Conservation (phyloP, 2,888 invertebrate species). For the Cacoxenus indagator region DNA sequence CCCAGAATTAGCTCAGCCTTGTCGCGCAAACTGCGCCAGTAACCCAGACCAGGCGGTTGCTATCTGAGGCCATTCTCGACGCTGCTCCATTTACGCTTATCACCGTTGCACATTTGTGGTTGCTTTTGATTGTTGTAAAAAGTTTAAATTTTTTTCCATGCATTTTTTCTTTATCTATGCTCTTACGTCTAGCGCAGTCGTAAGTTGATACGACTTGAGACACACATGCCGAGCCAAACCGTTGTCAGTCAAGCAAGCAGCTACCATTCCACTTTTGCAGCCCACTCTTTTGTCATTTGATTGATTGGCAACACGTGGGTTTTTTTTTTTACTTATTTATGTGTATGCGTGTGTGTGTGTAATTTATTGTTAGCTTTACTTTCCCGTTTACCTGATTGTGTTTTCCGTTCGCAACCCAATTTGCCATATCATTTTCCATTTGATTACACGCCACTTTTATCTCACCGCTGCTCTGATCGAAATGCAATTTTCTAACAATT, state of each 20-base stretch:
- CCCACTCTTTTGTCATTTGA: not conserved
- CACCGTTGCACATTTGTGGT: not conserved
- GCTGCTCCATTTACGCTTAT: slow-evolving; percentile 10
- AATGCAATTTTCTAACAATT: slow-evolving; percentile 1
- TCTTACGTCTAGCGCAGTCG: not conserved
- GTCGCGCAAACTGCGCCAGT: not conserved
- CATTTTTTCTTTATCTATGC: not conserved
- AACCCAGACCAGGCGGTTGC: slow-evolving; percentile 10
- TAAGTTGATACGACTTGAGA: slow-evolving; percentile 11
- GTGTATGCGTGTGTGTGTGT: not conserved
- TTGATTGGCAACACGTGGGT: slow-evolving; percentile 19
- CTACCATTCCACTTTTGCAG: not conserved
- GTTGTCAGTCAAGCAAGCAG: not conserved
- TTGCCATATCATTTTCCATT: slow-evolving; percentile 11
- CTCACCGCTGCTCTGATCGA: not conserved
- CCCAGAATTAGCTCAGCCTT: not conserved
- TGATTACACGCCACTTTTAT: not conserved
- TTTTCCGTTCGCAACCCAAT: not conserved
- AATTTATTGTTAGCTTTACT: not conserved
- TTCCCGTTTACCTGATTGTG: not conserved
- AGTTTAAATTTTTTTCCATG: not conserved
- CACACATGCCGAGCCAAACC: not conserved
- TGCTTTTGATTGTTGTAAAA: not conserved
- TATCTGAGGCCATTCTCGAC: slow-evolving; percentile 1
- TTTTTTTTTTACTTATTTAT: too few relatives aligned